Evolutionary conservation across 2,888 invertebrate genomes (phyloP).

Genomic region (Belgica antarctica): DNA sequence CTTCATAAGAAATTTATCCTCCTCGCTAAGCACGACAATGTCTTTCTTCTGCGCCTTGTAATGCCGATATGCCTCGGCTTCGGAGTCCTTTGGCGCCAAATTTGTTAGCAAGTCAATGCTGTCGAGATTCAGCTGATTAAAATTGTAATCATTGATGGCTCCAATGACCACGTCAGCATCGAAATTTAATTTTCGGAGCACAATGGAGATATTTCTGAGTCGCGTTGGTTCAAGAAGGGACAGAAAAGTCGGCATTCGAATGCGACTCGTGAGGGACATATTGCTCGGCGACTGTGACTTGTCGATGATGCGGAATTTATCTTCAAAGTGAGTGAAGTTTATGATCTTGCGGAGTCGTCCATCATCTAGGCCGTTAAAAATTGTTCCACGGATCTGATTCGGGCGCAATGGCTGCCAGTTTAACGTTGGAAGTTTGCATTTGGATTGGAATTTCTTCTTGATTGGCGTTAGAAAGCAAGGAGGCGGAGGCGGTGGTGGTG

Average conservation of each 20-base stretch:
- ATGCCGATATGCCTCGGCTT: background rate
- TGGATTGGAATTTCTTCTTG: constrained; percentile 23
- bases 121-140: constrained; percentile 30
- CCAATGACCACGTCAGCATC: constrained; percentile 25
- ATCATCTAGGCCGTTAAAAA: constrained; percentile 25
- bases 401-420: constrained; percentile 31
- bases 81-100: constrained; percentile 34
- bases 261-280: background rate
- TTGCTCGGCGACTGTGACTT: background rate
- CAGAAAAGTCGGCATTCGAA: background rate
- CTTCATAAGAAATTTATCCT: constrained; percentile 33
- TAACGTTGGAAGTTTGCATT: constrained; percentile 18
- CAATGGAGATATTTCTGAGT: constrained; percentile 30
- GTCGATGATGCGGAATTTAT: constrained; percentile 29
- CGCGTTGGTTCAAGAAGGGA: constrained; percentile 32
- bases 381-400: constrained; percentile 24
- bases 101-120: constrained; percentile 29
- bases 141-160: constrained; percentile 34
- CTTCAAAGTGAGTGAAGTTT: constrained; percentile 41
- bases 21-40: constrained; percentile 23
- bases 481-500: constrained; percentile 25
- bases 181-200: constrained; percentile 34
- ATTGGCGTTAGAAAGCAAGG: background rate
- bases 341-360: constrained; percentile 6
- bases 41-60: constrained; percentile 22